Percentiles rank a stretch among this genome's conserved stretches.
Conservation (phyloP, 2,888 invertebrate genomes). For the Euplagia quadripunctaria region DNA sequence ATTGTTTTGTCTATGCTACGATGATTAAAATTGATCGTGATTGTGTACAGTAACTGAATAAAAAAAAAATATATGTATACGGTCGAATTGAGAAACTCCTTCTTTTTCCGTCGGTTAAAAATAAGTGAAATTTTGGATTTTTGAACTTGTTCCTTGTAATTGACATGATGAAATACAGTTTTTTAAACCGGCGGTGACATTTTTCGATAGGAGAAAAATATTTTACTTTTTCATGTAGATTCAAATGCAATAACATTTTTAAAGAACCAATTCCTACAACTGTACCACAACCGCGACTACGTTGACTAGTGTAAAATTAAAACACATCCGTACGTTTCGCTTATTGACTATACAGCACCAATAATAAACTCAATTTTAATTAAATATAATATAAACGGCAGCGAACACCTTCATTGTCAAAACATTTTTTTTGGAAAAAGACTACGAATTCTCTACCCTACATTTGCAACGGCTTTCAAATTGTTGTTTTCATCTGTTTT, state of each 20-base stretch:
- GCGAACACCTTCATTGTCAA: neutral
- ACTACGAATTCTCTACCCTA: neutral
- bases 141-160: neutral
- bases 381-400: slow-evolving; percentile 8
- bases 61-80: too few species aligned
- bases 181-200: neutral
- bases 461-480: neutral
- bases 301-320: slow-evolving; percentile 59
- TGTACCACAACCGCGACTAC: slow-evolving; percentile 22
- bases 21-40: slow-evolving; percentile 30
- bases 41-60: slow-evolving; percentile 16
- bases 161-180: neutral
- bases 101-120: neutral
- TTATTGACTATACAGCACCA: slow-evolving; percentile 64
- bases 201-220: too few species aligned
- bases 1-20: slow-evolving; percentile 34
- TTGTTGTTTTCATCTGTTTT: neutral
- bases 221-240: too few species aligned
- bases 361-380: slow-evolving; percentile 49
- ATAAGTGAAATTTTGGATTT: neutral
- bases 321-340: slow-evolving; percentile 41
- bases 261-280: neutral
- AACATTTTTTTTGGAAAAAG: neutral
- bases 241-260: too few species aligned
- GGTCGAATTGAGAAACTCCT: too few species aligned